Conservation (phyloP, 2,113 vertebrate species). For the Glaucomys volans region DNA sequence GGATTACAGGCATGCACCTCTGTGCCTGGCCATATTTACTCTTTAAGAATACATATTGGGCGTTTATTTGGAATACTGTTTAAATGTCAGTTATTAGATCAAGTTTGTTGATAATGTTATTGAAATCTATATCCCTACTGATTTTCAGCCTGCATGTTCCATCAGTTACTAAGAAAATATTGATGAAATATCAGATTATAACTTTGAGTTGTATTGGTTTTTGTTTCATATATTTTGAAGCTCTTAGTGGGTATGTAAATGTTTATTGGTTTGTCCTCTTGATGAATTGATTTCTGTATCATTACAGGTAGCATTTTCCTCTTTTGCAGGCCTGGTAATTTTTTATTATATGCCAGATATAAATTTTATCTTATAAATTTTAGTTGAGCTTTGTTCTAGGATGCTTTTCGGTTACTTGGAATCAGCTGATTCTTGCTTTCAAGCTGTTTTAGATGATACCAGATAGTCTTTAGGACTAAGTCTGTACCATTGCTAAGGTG, state of each 20-base stretch:
- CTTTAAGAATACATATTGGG: background rate
- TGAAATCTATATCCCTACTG: background rate
- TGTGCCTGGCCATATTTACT: background rate
- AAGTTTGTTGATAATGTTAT: background rate
- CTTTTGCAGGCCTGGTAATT: background rate
- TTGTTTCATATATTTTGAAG: background rate
- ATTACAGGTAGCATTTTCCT: background rate
- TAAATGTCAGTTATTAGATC: background rate
- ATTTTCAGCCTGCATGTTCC: background rate
- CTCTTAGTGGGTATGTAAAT: background rate
- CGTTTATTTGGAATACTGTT: conserved; percentile 13
- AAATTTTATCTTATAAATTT: background rate
- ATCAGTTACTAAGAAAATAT: background rate
- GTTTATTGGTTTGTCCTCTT: background rate
- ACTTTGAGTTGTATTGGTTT: background rate
- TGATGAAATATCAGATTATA: background rate
- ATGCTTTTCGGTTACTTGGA: background rate
- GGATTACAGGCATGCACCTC: too few relatives aligned
- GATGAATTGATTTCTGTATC: background rate
- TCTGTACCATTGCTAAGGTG: background rate
- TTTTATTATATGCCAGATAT: background rate
- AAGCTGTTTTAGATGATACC: background rate
- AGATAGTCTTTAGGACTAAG: background rate
- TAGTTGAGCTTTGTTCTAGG: background rate
- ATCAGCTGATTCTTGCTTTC: background rate